Evolutionary conservation across 2,113 vertebrate genomes (phyloP), one percentile per base, ranked within the genome.

Genomic region (Rhineura floridana): DNA sequence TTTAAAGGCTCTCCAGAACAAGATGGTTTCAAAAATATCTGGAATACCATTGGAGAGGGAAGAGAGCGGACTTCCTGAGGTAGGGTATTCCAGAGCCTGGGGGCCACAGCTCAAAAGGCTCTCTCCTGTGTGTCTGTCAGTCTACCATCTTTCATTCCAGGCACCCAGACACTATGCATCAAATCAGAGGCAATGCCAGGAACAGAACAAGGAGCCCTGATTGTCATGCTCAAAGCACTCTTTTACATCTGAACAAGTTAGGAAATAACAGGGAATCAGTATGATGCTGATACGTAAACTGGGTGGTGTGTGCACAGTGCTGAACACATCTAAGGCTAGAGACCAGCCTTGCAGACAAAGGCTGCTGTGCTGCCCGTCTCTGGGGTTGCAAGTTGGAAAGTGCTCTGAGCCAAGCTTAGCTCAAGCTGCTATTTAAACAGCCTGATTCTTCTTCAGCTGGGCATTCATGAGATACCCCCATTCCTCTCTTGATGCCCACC

Each of bases 401-500:
- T 42, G 52, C 28, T 28, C 8, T 13, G 28, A 75, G 52, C 39
- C 25, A 10, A n/a, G 13, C n/a, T 48, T 85, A 85, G 67, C 42
- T 84, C 55, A 62, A 69, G 48, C 25, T 59, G 9, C 3, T 59
- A 62, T 48, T 33, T 36, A 0, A 0, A 0, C 36, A 59, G 46
- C 25, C 17, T 30, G 2, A 4, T 1, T 28, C 70, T 6, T 23
- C 4, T 79, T n/a, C 52, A 28, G 39, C 15, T 72, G 11, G 23
- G 11, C 39, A 50, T 89, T 73, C 67, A 4, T 85, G 50, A 70
- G 42, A 52, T 89, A 83, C 62, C 55, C 10, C 3, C 55, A 39
- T 85, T 88, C 82, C 75, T 76, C 69, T 92, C 89, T 81, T 81
- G 67, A 72, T 63, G 69, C 78, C 78, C 88, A 89, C 78, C 88